Evolutionary conservation across 2,113 vertebrate genomes (phyloP), one percentile per base, ranked within the genome.

Genomic region (Aegithalos caudatus): DNA sequence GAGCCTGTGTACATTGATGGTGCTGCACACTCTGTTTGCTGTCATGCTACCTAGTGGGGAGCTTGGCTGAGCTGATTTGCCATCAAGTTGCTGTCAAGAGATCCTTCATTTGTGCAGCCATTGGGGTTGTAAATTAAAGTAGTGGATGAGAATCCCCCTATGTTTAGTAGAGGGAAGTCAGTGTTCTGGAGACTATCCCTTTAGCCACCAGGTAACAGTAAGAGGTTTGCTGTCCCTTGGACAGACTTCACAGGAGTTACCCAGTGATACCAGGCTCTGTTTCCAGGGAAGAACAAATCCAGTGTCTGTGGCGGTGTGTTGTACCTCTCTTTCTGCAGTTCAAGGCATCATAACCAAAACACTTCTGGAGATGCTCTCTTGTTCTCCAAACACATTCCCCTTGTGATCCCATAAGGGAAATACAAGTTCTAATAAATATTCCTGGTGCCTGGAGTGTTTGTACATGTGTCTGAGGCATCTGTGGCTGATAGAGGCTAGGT

Each of bases 101-200:
- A 38, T 38, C 54, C 40, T 93, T 79, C 31, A 58, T 37, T 56
- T 53, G 56, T 65, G 42, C 80, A 79, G 48, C 35, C 17, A 22
- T 31, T 47, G 42, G 13, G 10, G 66, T 2, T 51, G 6, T 21
- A n/a, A 44, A 20, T 86, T 70, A 48, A 53, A 27, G 28, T 3
- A 38, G 23, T 0, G 0, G 50, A 20, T 82, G 50, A 78, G 60
- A 78, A 56, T 57, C 33, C 29, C 29, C 7, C 14, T 73, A 0
- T 47, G 7, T 48, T 69, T 50, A 65, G n/a, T 22, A 51, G 65
- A 51, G 45, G 45, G 45, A 91, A 31, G 27, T 47, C 35, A 13
- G 2, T 69, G 80, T 54, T 65, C 40, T 58, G 56, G 29, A 54
- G 23, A 15, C 29, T 66, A 3, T 33, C 69, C 29, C 15, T 84